phyloP scores from a whole-genome alignment of 1,140 invertebrate genomes.

The Eurosta solidaginis region DNA sequence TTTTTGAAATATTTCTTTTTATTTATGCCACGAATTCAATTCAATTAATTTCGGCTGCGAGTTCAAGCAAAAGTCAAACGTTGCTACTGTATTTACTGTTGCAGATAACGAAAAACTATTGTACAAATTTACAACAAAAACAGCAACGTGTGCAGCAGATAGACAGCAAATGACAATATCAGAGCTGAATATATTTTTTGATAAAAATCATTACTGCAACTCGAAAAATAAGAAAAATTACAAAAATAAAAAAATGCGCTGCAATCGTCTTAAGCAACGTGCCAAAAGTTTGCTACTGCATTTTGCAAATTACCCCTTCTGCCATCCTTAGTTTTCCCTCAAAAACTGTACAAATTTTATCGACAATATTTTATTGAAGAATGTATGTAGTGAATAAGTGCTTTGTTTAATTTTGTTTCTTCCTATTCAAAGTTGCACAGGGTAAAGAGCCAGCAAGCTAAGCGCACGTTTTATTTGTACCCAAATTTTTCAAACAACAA shows the following conservation, averaged over 20 bases:
- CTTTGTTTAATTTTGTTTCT: not conserved
- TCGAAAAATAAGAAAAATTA: not conserved
- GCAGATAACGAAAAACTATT: conserved; percentile 31
- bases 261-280: conserved; percentile 47
- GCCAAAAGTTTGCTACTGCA: conserved; percentile 58
- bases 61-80: conserved; percentile 54
- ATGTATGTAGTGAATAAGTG: not conserved
- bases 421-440: not conserved
- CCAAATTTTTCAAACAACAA: conserved; percentile 41
- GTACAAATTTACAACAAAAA: conserved; percentile 19
- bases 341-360: not conserved
- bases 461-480: conserved; percentile 56
- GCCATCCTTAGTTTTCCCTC: not conserved
- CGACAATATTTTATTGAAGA: not conserved
- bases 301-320: conserved; percentile 49
- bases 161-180: conserved; percentile 33
- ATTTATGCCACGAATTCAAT: conserved; percentile 36
- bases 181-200: conserved; percentile 40
- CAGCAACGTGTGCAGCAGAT: not conserved
- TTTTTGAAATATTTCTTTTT: not conserved
- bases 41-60: conserved; percentile 56
- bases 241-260: not conserved
- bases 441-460: not conserved
- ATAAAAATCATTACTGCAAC: conserved; percentile 48
- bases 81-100: conserved; percentile 54